Base-by-base conservation (phyloP, 2,888 invertebrate genomes). In the Erebia ligea region DNA sequence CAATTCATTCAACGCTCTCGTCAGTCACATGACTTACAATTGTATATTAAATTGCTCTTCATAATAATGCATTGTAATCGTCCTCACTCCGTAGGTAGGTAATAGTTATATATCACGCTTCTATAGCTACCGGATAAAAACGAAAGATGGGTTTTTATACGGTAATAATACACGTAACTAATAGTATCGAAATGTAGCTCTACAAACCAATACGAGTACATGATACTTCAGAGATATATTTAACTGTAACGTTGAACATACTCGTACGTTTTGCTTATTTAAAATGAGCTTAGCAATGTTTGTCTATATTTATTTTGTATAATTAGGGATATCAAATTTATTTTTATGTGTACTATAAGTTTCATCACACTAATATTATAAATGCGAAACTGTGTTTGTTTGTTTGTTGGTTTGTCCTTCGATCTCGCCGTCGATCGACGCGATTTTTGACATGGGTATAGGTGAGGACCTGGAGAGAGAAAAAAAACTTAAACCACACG, bases 41-140 rank as follows among this genome's bases (percentile, higher is more conserved):
- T 75, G 76, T 77, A 72, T 75, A 73, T 76, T 77, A 76, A 78
- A 78, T 77, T 78, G 77, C 73, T 78, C 76, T 75, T 75, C 75
- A 76, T 75, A 77, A 78, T 76, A 76, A 77, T 71, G 76, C 70
- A 75, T 75, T 72, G 75, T 73, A 75, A 73, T 67, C 69, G 75
- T 66, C 59, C 68, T 71, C 68, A 71, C 72, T 75, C 69, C 68
- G 59, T 57, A 69, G 71, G 19, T 54, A 19, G 19, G 17, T 54
- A 54, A n/a, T n/a, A n/a, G n/a, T n/a, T n/a, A n/a, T n/a, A n/a
- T n/a, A 13, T 45, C 72, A 74, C 61, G 54, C 58, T 57, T 57
- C 11, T 64, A 65, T 52, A 40, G 8, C 45, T 52, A 19, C 11
- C 34, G 3, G 59, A 21, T 15, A n/a, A 15, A 54, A 42, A 42